Evolutionary conservation across 2,797 vertebrate genomes (phyloP).

Genomic region (Phrynocephalus guinanensis): DNA sequence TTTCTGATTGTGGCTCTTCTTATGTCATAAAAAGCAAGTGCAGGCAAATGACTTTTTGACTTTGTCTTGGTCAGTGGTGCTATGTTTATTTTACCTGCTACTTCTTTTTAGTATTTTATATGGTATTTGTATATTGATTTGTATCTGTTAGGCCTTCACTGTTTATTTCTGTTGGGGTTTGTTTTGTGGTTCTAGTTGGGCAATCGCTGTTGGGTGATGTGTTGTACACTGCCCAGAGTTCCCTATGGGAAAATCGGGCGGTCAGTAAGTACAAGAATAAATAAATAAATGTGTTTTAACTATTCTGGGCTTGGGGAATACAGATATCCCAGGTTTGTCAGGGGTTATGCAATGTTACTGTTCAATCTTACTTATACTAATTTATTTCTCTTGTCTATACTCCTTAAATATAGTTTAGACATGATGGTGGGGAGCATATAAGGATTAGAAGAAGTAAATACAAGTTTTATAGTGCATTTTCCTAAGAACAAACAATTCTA

Average conservation of each 20-base stretch:
- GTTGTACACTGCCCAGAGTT: no score
- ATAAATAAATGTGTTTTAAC: slow-evolving; percentile 41
- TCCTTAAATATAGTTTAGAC: background rate
- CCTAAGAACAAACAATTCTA: slow-evolving; percentile 25
- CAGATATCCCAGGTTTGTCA: slow-evolving; percentile 27
- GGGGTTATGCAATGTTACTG: slow-evolving; percentile 34
- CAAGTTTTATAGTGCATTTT: slow-evolving; percentile 43
- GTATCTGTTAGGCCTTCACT: no score
- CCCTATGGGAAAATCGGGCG: no score
- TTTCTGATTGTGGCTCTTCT: slow-evolving; percentile 49
- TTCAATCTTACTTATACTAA: slow-evolving; percentile 22
- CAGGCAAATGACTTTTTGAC: background rate
- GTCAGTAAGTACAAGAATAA: no score
- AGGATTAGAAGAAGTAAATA: slow-evolving; percentile 13
- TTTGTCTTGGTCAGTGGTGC: no score
- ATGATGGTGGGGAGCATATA: background rate
- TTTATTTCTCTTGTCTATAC: slow-evolving; percentile 46
- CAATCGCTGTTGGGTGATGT: no score
- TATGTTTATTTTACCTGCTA: no score
- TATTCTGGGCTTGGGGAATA: slow-evolving; percentile 56
- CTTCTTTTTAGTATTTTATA: no score
- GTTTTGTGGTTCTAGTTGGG: no score
- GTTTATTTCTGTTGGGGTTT: no score
- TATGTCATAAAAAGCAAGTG: slow-evolving; percentile 56
- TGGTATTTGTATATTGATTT: no score